phyloP scores from a whole-genome alignment of 1,140 invertebrate species.

The Ceratoteleas bidentatus region DNA sequence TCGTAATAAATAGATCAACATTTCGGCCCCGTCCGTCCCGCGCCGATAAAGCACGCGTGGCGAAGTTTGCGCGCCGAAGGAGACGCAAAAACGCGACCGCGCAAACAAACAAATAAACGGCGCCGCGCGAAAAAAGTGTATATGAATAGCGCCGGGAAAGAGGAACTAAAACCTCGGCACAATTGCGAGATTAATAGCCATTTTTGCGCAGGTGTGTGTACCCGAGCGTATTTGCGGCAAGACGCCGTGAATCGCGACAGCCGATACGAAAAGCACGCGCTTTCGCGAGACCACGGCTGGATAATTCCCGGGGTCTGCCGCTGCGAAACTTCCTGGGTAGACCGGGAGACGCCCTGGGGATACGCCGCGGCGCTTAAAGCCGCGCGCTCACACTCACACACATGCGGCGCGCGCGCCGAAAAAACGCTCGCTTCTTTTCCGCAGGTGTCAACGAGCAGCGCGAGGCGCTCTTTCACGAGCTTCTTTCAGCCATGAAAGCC shows the following conservation, averaged over 20 bases:
- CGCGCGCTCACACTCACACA: slow-evolving; percentile 8
- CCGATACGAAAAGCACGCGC: slow-evolving; percentile 44
- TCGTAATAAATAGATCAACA: slow-evolving; percentile 44
- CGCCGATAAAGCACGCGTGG: slow-evolving; percentile 14
- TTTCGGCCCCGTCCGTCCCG: background rate
- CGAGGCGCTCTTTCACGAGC: slow-evolving; percentile 45
- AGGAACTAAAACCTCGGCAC: background rate
- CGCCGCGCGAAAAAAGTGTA: background rate
- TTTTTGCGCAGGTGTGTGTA: slow-evolving; percentile 32
- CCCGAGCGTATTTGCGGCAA: too few relatives aligned
- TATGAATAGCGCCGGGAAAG: slow-evolving; percentile 4
- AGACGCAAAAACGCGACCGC: too few relatives aligned
- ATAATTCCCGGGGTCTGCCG: slow-evolving; percentile 52
- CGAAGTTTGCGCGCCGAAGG: slow-evolving; percentile 7
- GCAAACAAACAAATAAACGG: slow-evolving; percentile 7
- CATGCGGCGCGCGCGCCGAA: slow-evolving; percentile 19
- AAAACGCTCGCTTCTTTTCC: slow-evolving; percentile 38
- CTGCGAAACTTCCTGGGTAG: slow-evolving; percentile 55
- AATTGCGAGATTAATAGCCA: slow-evolving; percentile 30
- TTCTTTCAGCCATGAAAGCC: slow-evolving; percentile 46
- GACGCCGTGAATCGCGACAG: slow-evolving; percentile 24
- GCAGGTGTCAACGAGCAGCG: slow-evolving; percentile 53
- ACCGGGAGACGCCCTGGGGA: slow-evolving; percentile 60
- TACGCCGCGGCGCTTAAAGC: slow-evolving; percentile 47
- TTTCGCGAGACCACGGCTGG: slow-evolving; percentile 39